Evolutionary conservation across 2,888 invertebrate genomes (phyloP).

Genomic region (Sericinus montela): DNA sequence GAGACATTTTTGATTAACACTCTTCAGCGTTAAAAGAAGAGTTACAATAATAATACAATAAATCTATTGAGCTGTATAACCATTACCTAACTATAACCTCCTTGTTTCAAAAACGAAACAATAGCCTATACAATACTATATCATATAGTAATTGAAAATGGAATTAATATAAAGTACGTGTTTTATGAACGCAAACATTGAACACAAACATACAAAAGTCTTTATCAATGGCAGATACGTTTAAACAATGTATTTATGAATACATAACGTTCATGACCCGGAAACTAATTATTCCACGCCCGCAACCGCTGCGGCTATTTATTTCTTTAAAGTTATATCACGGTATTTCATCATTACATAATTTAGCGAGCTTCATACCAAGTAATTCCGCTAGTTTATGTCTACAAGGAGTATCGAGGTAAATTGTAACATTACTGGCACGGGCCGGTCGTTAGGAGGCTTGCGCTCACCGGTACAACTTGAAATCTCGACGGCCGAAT

Average conservation of each 20-base stretch:
- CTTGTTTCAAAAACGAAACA: too few species aligned
- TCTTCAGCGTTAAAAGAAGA: too few species aligned
- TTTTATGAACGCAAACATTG: too few species aligned
- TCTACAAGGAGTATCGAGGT: conserved; percentile 68
- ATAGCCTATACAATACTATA: too few species aligned
- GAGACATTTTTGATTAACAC: too few species aligned
- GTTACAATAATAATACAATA: too few species aligned
- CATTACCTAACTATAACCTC: too few species aligned
- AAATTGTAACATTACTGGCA: conserved; percentile 75
- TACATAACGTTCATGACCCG: neutral
- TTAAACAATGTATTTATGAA: neutral
- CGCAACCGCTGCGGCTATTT: neutral
- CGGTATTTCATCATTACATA: conserved; percentile 62
- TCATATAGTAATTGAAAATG: too few species aligned
- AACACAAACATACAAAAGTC: too few species aligned
- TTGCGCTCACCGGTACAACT: conserved; percentile 44
- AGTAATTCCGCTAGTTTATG: conserved; percentile 67
- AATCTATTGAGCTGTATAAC: too few species aligned
- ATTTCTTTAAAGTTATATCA: conserved; percentile 46
- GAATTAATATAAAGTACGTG: too few species aligned
- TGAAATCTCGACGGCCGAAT: conserved; percentile 54
- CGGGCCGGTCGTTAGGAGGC: conserved; percentile 71
- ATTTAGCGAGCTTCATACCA: conserved; percentile 65
- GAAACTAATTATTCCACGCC: neutral
- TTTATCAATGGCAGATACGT: neutral